These are phyloP conservation scores for Temnothorax curvispinosus DNA, from an alignment of 1,140 invertebrate species.

Conservation along the genomic window DNA sequence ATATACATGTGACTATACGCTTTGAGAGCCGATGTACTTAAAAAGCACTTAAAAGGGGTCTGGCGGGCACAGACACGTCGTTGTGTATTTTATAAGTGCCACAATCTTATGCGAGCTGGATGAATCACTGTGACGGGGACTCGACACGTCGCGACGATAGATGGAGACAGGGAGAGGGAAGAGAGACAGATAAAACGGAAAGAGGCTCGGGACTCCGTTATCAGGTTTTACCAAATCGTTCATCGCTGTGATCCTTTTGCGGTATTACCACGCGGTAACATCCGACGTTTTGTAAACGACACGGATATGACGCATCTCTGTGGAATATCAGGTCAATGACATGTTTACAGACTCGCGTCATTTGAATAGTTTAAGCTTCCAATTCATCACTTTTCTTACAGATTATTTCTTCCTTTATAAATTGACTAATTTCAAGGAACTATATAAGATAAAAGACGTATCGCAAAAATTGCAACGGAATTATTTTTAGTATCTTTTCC, in stretches of 20 bases:
- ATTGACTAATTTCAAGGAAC: background rate
- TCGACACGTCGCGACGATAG: background rate
- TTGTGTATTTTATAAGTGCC: constrained; percentile 41
- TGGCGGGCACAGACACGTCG: constrained; percentile 16
- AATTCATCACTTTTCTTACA: background rate
- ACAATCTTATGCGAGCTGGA: constrained; percentile 1
- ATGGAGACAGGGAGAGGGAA: background rate
- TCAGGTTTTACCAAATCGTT: constrained; percentile 39
- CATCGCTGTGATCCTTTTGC: constrained; percentile 8
- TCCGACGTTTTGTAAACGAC: constrained; percentile 48
- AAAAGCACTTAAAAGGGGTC: constrained; percentile 27
- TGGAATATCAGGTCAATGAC: constrained; percentile 13
- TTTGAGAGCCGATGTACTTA: background rate
- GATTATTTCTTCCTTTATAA: background rate
- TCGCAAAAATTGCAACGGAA: background rate
- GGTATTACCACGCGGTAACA: constrained; percentile 4
- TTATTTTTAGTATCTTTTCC: background rate
- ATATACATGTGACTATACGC: background rate
- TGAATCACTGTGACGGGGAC: constrained; percentile 42
- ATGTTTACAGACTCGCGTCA: background rate
- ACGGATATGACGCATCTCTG: constrained; percentile 42
- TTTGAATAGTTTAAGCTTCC: background rate
- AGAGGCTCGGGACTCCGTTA: constrained; percentile 24
- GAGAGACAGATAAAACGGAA: constrained; percentile 31
- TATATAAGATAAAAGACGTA: background rate